Evolutionary conservation across 1,140 invertebrate species (phyloP).

Genomic region (Calliphora vicina): DNA sequence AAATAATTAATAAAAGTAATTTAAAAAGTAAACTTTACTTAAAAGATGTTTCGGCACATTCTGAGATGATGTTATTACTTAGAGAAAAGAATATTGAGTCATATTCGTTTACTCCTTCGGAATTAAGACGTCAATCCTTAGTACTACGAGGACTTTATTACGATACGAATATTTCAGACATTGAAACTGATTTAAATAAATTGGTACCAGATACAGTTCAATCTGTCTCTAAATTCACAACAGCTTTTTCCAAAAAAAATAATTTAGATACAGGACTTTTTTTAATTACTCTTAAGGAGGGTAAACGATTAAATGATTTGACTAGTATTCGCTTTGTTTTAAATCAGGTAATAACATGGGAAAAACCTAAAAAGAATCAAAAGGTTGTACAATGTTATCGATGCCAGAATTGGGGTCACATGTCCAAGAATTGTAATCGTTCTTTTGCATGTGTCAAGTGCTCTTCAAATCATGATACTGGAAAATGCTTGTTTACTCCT

Average conservation of each 20-base stretch:
- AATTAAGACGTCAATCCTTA: not conserved
- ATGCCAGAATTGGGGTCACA: not conserved
- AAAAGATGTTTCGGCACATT: too few relatives aligned
- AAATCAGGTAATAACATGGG: too few relatives aligned
- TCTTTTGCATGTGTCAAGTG: too few relatives aligned
- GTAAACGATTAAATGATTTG: not conserved
- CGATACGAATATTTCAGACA: not conserved
- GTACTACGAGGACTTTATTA: not conserved
- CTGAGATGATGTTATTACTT: too few relatives aligned
- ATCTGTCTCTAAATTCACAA: not conserved
- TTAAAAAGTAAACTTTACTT: too few relatives aligned
- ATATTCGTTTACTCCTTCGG: not conserved
- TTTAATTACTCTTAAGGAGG: not conserved
- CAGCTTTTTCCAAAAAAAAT: not conserved
- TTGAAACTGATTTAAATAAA: not conserved
- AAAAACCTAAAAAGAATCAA: not conserved
- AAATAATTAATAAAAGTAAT: too few relatives aligned
- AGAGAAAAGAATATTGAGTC: too few relatives aligned
- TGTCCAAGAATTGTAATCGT: not conserved
- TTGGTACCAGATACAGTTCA: not conserved
- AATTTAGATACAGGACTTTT: not conserved
- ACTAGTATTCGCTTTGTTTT: too few relatives aligned
- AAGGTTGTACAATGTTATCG: not conserved
- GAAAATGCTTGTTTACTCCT: not conserved
- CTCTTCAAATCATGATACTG: not conserved